These are phyloP conservation scores for Mustela lutreola DNA, from an alignment of 2,113 vertebrate genomes.

Conservation along the genomic window DNA sequence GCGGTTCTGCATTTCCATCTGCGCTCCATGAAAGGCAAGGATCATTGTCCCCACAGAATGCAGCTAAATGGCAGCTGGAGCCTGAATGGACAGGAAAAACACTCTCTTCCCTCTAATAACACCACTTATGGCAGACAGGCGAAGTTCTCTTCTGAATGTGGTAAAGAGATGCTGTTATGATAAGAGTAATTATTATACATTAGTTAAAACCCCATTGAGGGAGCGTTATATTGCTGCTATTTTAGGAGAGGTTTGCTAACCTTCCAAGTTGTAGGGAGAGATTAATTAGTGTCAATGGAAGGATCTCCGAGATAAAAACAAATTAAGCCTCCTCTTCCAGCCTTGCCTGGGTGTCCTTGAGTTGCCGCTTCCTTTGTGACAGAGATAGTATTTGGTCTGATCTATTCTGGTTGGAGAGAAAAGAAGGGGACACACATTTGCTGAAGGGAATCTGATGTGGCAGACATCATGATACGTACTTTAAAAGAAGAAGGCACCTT, in stretches of 20 bases:
- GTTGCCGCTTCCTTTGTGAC: slow-evolving; percentile 61
- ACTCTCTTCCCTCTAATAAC: slow-evolving; percentile 64
- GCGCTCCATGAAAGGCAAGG: neutral
- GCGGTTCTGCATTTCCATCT: slow-evolving; percentile 57
- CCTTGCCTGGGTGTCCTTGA: slow-evolving; percentile 34
- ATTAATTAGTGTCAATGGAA: slow-evolving; percentile 70
- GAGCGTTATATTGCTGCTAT: slow-evolving; percentile 29
- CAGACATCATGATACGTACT: slow-evolving; percentile 14
- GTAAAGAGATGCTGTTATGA: slow-evolving; percentile 68
- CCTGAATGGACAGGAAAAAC: slow-evolving; percentile 71
- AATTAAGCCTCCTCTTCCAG: slow-evolving; percentile 43
- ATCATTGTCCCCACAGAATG: slow-evolving; percentile 57
- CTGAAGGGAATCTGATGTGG: slow-evolving; percentile 22
- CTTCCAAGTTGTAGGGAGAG: slow-evolving; percentile 30
- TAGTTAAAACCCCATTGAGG: slow-evolving; percentile 74
- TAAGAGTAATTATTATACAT: slow-evolving; percentile 73
- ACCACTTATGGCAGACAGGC: slow-evolving; percentile 34
- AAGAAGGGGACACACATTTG: neutral
- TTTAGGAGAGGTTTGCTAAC: slow-evolving; percentile 65
- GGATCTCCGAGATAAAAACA: slow-evolving; percentile 66
- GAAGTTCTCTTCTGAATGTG: slow-evolving; percentile 52
- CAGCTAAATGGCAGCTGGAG: slow-evolving; percentile 67
- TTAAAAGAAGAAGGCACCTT: slow-evolving; percentile 44
- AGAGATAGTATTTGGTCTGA: slow-evolving; percentile 55
- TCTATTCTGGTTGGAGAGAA: slow-evolving; percentile 47